Evolutionary conservation across 23 tunicate genomes (phyloP).

Genomic region (Diplosoma virens): DNA sequence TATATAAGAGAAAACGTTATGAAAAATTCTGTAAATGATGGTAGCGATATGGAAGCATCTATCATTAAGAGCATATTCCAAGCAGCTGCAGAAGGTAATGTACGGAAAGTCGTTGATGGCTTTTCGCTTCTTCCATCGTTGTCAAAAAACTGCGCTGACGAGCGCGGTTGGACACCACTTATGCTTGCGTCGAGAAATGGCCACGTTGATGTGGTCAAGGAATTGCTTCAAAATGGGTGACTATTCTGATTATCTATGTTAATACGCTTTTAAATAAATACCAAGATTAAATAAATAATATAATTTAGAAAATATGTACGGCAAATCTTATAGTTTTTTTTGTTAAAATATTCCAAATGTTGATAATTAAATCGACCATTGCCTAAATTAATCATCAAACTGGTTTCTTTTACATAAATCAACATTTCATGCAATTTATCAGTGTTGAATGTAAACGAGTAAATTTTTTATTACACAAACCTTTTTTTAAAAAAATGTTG

Average conservation of each 20-base stretch:
- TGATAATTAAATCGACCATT: no score
- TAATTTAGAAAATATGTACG: no score
- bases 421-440: no score
- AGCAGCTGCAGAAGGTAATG: constrained; percentile 43
- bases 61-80: constrained; percentile 26
- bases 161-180: constrained; percentile 82
- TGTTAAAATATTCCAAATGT: no score
- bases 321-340: no score
- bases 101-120: not conserved
- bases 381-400: no score
- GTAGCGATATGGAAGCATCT: constrained; percentile 39
- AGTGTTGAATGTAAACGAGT: no score
- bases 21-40: constrained; percentile 27
- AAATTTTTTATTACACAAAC: not conserved
- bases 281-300: no score
- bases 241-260: no score
- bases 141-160: constrained; percentile 46
- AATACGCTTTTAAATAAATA: no score
- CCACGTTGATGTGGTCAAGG: constrained; percentile 46
- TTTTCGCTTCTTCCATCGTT: constrained; percentile 39
- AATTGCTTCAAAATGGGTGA: constrained; percentile 62
- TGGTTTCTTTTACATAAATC: no score
- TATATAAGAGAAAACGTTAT: not conserved
- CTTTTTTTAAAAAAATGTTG: no score
- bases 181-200: constrained; percentile 94